phyloP scores from a whole-genome alignment of 1,140 invertebrate genomes.

The Listronotus bonariensis region DNA sequence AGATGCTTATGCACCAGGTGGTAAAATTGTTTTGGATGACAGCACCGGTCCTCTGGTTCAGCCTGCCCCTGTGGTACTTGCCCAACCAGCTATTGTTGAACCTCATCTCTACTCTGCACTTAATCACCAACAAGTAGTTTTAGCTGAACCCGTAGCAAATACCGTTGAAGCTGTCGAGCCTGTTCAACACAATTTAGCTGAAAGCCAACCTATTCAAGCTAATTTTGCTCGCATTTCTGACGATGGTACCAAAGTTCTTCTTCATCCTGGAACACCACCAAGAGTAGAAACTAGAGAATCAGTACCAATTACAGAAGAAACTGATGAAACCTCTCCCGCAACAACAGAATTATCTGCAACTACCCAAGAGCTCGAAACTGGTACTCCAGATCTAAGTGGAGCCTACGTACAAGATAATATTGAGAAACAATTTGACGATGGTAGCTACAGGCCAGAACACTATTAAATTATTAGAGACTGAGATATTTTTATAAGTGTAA shows the following conservation, averaged over 20 bases:
- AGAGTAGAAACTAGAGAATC: conserved; percentile 18
- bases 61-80: conserved; percentile 6
- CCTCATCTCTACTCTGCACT: background rate
- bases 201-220: background rate
- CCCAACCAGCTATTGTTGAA: background rate
- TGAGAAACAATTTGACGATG: conserved; percentile 49
- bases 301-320: conserved; percentile 10
- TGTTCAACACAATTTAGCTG: background rate
- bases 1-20: conserved; percentile 26
- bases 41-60: conserved; percentile 2
- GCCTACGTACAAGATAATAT: conserved; percentile 45
- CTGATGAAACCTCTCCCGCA: conserved; percentile 6
- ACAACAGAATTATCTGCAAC: conserved; percentile 2
- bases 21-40: conserved; percentile 26
- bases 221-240: background rate
- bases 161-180: conserved; percentile 11
- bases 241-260: conserved; percentile 1
- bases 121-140: background rate
- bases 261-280: conserved; percentile 10
- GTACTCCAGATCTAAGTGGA: conserved; percentile 19
- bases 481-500: too few species aligned
- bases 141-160: background rate
- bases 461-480: conserved; percentile 6
- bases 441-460: conserved; percentile 42
- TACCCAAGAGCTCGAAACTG: background rate